These are phyloP conservation scores for Rhea pennata DNA, from an alignment of 2,113 vertebrate species.

Conservation along the genomic window DNA sequence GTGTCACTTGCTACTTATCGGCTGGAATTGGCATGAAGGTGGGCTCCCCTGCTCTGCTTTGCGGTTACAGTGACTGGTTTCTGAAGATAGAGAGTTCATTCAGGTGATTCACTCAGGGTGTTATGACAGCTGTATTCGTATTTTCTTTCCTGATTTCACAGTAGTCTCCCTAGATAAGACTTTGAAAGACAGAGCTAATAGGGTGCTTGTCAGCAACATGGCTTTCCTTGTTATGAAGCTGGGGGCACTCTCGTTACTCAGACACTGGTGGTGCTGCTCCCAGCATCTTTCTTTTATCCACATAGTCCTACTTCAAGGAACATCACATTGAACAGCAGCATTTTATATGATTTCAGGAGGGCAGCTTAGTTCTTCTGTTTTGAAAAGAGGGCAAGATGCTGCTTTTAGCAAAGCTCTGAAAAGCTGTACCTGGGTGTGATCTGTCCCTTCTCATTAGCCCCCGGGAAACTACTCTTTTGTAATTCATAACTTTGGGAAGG, in stretches of 20 bases:
- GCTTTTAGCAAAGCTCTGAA: neutral
- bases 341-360: neutral
- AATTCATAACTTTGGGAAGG: neutral
- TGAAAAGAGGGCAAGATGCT: neutral
- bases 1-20: conserved; percentile 47
- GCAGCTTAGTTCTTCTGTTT: neutral
- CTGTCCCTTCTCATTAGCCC: neutral
- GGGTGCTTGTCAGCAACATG: conserved; percentile 22
- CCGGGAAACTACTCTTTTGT: neutral
- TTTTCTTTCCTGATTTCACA: conserved; percentile 52
- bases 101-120: conserved; percentile 21
- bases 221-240: conserved; percentile 18
- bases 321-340: neutral
- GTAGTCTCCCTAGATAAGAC: conserved; percentile 46
- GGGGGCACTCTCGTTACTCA: neutral
- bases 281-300: neutral
- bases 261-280: neutral
- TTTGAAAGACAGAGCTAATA: conserved; percentile 65
- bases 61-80: neutral
- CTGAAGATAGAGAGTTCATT: conserved; percentile 37
- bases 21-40: neutral
- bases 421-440: neutral
- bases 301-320: neutral
- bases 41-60: neutral
- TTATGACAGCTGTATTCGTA: conserved; percentile 62